These are phyloP conservation scores for Protonibea diacanthus DNA, from an alignment of 2,797 vertebrate species.

Conservation along the genomic window DNA sequence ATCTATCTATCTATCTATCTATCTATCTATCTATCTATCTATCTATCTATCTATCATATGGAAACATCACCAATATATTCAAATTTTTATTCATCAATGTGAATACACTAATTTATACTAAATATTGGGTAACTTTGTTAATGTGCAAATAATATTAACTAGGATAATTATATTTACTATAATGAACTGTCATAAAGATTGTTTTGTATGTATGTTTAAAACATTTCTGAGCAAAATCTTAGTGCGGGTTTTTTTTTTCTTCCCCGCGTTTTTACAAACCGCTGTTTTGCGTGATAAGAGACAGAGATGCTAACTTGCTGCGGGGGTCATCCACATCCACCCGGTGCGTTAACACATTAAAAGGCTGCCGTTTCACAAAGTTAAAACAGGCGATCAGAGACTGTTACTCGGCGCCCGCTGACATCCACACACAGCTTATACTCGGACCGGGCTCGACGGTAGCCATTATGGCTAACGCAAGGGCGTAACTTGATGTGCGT, in stretches of 20 bases:
- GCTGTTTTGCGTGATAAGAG: neutral
- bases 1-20: too few species aligned
- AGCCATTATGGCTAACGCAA: constrained; percentile 75
- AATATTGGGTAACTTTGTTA: neutral
- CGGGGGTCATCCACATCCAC: neutral
- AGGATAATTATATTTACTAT: too few species aligned
- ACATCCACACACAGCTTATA: constrained; percentile 26
- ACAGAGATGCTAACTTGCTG: neutral
- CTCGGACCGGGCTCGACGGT: constrained; percentile 47
- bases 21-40: too few species aligned
- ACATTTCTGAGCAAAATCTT: neutral
- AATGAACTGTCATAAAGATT: fast-evolving
- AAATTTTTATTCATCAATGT: neutral
- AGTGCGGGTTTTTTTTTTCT: too few species aligned
- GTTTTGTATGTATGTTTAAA: neutral
- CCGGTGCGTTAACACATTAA: neutral
- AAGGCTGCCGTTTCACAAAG: neutral
- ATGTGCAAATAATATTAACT: too few species aligned
- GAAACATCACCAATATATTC: neutral
- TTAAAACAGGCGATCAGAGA: constrained; percentile 8
- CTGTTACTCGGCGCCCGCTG: neutral
- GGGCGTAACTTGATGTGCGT: constrained; percentile 59
- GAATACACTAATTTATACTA: too few species aligned
- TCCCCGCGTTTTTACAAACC: neutral
- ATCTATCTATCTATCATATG: too few species aligned